Evolutionary conservation across 2,797 vertebrate genomes (phyloP), one percentile per base, ranked within the genome.

Genomic region (Eutrigla gurnardus): DNA sequence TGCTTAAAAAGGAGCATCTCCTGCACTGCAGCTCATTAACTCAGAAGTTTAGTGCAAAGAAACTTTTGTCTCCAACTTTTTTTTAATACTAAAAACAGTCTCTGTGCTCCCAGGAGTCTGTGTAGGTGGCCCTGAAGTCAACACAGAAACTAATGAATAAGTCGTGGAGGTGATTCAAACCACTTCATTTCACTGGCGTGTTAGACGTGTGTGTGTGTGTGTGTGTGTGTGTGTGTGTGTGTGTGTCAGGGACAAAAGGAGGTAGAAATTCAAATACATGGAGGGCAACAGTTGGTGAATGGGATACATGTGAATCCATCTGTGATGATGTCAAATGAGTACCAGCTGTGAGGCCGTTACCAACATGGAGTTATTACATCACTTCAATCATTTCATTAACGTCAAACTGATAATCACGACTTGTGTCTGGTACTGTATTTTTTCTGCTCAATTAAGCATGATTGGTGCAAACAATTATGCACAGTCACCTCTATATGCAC

Each of bases 241-340:
- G 53, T 18, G 25, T 50, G 57, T 50, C 15, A 14, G 17, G 59
- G 49, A 75, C 63, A 71, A 68, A 52, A 74, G 36, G 18, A 49
- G 60, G 8, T 64, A 69, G 72, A 47, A 35, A 62, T 66, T 70
- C 62, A 65, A 73, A 66, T 54, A 74, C 65, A 67, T 12, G 33
- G 65, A 64, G 36, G 73, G 67, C 79, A 83, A 79, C 85, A 90
- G 81, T 89, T 88, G 88, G 82, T 70, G 82, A 87, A 84, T 77
- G 73, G 77, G 75, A 86, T 78, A 75, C 83, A 80, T 80, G 82
- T 77, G 77, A 89, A 73, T 78, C 79, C 80, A 87, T 86, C 79
- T 80, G 82, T 72, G 75, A 47, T 60, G 60, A 65, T 86, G 84
- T 60, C 10, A 72, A 79, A 79, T 55, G 78, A 83, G 79, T 3